A percentile compares a stretch with the other conserved stretches of the same genome.
Evolutionary conservation across 2,797 vertebrate species (phyloP).

Genomic region (Clarias platycephalus): DNA sequence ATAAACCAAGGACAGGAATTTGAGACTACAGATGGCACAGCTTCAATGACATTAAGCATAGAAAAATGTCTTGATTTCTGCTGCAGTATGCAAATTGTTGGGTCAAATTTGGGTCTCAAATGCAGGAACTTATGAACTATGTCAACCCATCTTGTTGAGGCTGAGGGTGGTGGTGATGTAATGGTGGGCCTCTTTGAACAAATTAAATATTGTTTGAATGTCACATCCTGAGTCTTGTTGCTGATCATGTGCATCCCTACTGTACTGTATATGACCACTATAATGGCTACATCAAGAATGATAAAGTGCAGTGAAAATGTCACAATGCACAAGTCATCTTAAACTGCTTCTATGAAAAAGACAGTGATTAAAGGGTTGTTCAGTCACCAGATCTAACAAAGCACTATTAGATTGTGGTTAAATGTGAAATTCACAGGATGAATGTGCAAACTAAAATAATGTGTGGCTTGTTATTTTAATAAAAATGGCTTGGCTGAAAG

Average conservation of each 20-base stretch:
- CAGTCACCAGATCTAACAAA: background rate
- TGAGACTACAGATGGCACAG: background rate
- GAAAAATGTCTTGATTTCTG: background rate
- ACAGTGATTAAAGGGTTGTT: background rate
- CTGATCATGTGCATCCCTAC: background rate
- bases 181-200: background rate
- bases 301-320: background rate
- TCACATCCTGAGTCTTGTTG: background rate
- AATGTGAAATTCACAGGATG: background rate
- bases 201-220: background rate
- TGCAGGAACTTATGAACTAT: background rate
- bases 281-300: background rate
- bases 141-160: background rate
- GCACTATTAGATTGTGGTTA: background rate
- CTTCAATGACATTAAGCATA: background rate
- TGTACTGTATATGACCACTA: background rate
- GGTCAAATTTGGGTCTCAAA: background rate
- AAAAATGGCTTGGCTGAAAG: conserved; percentile 42
- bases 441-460: conserved; percentile 4
- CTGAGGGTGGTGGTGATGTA: background rate
- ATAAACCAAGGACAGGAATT: background rate
- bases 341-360: background rate
- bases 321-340: background rate
- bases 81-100: background rate
- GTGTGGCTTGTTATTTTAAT: conserved; percentile 45